Base-by-base conservation (phyloP, 1,140 invertebrate species). In the Piezodorus guildinii region DNA sequence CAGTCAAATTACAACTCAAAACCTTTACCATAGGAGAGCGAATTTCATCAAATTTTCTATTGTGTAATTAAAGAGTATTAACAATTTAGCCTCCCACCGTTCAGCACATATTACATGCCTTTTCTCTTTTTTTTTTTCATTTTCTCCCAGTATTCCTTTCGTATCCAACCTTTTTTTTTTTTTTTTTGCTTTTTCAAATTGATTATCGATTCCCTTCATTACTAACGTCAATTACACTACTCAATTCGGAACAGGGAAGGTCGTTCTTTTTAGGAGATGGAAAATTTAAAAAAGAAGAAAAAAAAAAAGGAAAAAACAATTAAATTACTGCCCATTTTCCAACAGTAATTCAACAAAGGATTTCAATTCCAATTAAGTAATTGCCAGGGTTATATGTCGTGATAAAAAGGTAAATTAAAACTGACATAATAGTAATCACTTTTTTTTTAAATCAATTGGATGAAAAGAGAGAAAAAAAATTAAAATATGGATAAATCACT, bases 321-420 rank as follows among this genome's bases (percentile, higher is more conserved):
- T 56, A 56, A 56, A 56, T 56, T 56, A 56, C 52, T 15, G 21
- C 52, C 52, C 52, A 56, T 56, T 56, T 56, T 23, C 52, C 52
- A 56, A 56, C 52, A 56, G 23, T 56, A 56, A 56, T 56, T 25
- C 52, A 56, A 56, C 52, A 56, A 56, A 56, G 52, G 52, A 56
- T 56, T 56, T 56, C 52, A 56, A 25, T 23, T 56, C 23, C 52
- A 56, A 56, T 56, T 56, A 56, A 56, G 17, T 56, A 56, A 56
- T 56, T 56, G 52, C 52, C 52, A 16, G 52, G 6, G 52, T 56
- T 56, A 56, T 56, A 10, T 56, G 23, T 14, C 15, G 52, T 56
- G 52, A 21, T 56, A 23, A 56, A 56, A 56, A 56, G 23, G 52
- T 23, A 56, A 56, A 56, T 56, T 56, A 56, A 56, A 56, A 56